Conservation (phyloP, 1,140 invertebrate species). For the Scaptomyza montana region DNA sequence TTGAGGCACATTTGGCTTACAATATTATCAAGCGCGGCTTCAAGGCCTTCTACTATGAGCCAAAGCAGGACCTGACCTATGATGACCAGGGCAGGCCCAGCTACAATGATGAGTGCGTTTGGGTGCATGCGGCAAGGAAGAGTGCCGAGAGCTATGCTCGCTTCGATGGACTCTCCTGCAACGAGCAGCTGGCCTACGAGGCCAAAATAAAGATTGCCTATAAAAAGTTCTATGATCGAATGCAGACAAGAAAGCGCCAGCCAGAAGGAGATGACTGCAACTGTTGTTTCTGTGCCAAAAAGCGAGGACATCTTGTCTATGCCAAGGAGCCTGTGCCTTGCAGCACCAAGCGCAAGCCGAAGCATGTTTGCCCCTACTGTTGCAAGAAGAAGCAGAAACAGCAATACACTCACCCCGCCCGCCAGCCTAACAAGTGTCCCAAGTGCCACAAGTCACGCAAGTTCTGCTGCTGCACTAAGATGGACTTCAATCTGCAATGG, state of each 20-base stretch:
- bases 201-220: conserved; percentile 77
- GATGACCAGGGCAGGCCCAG: conserved; percentile 66
- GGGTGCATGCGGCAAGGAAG: conserved; percentile 76
- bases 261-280: conserved; percentile 78
- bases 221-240: conserved; percentile 78
- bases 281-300: conserved; percentile 80
- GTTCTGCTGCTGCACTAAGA: conserved; percentile 75
- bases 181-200: conserved; percentile 70
- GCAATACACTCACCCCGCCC: conserved; percentile 57
- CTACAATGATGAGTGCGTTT: conserved; percentile 78
- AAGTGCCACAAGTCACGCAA: conserved; percentile 75
- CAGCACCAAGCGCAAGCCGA: conserved; percentile 55
- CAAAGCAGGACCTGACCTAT: conserved; percentile 63
- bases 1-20: conserved; percentile 77
- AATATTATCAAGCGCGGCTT: conserved; percentile 77
- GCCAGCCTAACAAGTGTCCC: conserved; percentile 66
- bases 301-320: conserved; percentile 75
- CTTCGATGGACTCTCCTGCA: conserved; percentile 73
- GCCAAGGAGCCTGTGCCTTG: conserved; percentile 71
- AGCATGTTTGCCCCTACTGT: conserved; percentile 74
- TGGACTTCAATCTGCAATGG: conserved; percentile 76
- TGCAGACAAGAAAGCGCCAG: conserved; percentile 70
- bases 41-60: conserved; percentile 79
- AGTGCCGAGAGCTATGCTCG: conserved; percentile 73
- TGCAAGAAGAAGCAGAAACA: conserved; percentile 75